Conservation (phyloP, 2,888 invertebrate genomes). For the Myopa testacea region DNA sequence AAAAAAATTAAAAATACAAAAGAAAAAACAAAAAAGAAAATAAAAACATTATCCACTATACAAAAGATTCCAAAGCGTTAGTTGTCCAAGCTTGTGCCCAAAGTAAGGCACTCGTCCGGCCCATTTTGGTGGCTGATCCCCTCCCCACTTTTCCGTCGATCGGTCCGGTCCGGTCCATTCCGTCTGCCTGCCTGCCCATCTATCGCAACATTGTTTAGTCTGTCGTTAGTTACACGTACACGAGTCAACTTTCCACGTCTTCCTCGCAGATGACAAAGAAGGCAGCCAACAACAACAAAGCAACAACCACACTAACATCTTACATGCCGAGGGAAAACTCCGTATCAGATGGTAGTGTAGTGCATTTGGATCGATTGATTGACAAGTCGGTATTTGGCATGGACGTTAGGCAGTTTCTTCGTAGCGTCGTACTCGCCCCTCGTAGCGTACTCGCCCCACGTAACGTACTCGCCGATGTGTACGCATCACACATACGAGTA, state of each 20-base stretch:
- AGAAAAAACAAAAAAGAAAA: neutral
- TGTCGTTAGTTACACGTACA: neutral
- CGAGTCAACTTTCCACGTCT: constrained; percentile 16
- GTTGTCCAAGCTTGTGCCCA: neutral
- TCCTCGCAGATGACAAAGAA: constrained; percentile 14
- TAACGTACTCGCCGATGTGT: too few species aligned
- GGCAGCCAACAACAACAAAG: constrained; percentile 2
- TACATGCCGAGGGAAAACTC: constrained; percentile 48
- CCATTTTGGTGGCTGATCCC: neutral
- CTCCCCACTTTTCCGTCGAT: neutral
- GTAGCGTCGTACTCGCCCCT: too few species aligned
- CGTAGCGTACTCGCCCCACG: too few species aligned
- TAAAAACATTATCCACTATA: neutral
- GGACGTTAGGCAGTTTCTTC: constrained; percentile 32
- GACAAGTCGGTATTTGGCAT: constrained; percentile 59
- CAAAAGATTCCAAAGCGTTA: neutral
- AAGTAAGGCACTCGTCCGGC: neutral
- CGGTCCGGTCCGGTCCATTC: neutral
- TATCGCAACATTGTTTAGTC: neutral
- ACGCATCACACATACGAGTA: too few species aligned
- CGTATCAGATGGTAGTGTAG: constrained; percentile 47
- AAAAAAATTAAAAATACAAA: neutral
- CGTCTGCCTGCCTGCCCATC: too few species aligned
- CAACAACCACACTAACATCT: constrained; percentile 17
- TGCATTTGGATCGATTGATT: constrained; percentile 61